A percentile compares a stretch with the other conserved stretches of the same genome.
Conservation (phyloP, 2,113 vertebrate genomes). For the Hippocampus abdominalis region DNA sequence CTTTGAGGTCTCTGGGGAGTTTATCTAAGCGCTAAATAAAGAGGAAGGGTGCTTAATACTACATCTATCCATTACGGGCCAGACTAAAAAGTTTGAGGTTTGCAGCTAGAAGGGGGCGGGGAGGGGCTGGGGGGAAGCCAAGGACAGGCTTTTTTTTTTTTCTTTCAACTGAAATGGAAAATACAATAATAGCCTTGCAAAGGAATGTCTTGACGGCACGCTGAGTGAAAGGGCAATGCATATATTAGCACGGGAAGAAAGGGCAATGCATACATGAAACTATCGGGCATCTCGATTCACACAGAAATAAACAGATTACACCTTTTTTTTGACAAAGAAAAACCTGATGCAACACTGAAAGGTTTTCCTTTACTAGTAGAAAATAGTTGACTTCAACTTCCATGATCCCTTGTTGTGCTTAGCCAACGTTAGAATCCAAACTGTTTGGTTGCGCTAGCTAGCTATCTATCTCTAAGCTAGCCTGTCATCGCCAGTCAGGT, state of each 20-base stretch:
- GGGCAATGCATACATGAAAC: slow-evolving; percentile 65
- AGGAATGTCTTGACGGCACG: slow-evolving; percentile 49
- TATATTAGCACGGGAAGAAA: slow-evolving; percentile 66
- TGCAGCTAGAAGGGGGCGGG: slow-evolving; percentile 37
- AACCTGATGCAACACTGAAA: slow-evolving; percentile 5
- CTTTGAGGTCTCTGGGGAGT: slow-evolving; percentile 52
- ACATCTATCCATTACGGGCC: slow-evolving; percentile 68
- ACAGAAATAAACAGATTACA: slow-evolving; percentile 23
- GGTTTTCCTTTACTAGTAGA: no score
- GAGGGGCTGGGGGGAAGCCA: slow-evolving; percentile 35
- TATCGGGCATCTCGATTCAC: slow-evolving; percentile 49
- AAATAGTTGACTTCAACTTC: no score
- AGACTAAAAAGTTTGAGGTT: slow-evolving; percentile 43
- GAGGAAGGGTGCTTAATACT: slow-evolving; percentile 44
- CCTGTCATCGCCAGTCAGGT: no score
- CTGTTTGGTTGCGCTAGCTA: no score
- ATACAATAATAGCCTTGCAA: slow-evolving; percentile 60
- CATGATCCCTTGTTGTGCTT: no score
- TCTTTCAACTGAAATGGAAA: slow-evolving; percentile 21
- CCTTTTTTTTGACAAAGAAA: slow-evolving; percentile 11
- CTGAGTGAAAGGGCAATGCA: slow-evolving; percentile 64
- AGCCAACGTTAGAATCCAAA: no score
- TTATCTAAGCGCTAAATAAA: slow-evolving; percentile 18
- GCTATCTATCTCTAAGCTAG: no score
- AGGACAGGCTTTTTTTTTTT: slow-evolving; percentile 4